These are phyloP conservation scores for Leptocoma aspasia DNA, from an alignment of 2,113 vertebrate species.

Conservation along the genomic window DNA sequence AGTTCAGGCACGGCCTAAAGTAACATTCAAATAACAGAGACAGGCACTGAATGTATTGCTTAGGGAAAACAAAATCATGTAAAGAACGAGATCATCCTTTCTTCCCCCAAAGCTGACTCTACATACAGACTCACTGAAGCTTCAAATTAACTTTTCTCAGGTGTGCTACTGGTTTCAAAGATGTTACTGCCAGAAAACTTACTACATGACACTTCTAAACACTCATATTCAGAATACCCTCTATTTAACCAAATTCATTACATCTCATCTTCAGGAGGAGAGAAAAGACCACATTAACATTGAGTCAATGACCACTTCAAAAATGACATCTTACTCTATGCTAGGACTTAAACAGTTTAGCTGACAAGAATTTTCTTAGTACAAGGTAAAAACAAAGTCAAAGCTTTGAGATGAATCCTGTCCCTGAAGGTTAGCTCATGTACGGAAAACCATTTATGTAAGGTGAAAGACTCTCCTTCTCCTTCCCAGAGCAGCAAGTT, in stretches of 20 bases:
- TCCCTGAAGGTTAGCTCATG: background rate
- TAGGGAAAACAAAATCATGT: background rate
- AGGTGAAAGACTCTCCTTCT: background rate
- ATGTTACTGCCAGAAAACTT: background rate
- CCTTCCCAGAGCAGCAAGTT: background rate
- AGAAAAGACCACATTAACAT: background rate
- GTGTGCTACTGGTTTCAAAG: background rate
- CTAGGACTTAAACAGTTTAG: background rate
- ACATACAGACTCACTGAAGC: background rate
- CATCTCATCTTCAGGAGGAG: background rate
- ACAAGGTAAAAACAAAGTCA: background rate
- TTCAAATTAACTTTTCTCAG: background rate
- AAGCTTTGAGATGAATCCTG: background rate
- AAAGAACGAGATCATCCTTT: background rate
- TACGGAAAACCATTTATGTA: accelerated
- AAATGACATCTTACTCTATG: background rate
- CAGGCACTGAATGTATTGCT: background rate
- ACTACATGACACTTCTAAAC: background rate
- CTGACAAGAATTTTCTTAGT: background rate
- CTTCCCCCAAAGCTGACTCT: background rate
- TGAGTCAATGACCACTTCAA: background rate
- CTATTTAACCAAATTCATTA: background rate
- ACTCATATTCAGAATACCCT: background rate
- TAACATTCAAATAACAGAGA: background rate
- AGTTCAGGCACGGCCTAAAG: background rate